Conservation (phyloP, 2,797 vertebrate species). For the Syngnathus acus region DNA sequence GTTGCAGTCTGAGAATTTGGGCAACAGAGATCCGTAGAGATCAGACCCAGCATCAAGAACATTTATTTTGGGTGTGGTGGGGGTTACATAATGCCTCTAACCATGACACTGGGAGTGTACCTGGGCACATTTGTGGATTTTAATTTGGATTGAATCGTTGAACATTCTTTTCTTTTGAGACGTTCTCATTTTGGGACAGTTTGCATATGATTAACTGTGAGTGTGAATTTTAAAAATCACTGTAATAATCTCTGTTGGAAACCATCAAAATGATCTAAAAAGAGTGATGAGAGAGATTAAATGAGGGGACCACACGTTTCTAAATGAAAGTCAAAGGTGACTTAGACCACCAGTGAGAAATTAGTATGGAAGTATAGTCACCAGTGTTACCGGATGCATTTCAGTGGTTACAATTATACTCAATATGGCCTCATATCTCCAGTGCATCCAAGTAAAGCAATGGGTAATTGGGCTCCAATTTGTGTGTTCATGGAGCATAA, state of each 20-base stretch:
- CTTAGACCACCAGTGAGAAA: constrained; percentile 47
- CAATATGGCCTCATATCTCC: constrained; percentile 62
- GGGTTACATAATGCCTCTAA: constrained; percentile 72
- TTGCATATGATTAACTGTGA: background rate
- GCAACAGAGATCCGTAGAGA: constrained; percentile 55
- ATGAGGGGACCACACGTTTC: constrained; percentile 23
- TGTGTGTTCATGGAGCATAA: constrained; percentile 62
- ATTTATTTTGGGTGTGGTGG: constrained; percentile 25
- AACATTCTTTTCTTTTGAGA: background rate
- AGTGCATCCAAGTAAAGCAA: constrained; percentile 63
- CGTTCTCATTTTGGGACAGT: background rate
- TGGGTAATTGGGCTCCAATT: constrained; percentile 68
- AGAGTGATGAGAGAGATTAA: background rate
- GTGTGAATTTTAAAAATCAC: too few relatives aligned
- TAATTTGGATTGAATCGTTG: background rate
- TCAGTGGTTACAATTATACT: constrained; percentile 63
- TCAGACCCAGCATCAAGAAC: constrained; percentile 49
- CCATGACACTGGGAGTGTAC: constrained; percentile 18
- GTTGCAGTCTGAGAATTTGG: constrained; percentile 32
- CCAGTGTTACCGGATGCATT: constrained; percentile 55
- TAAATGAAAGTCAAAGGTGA: constrained; percentile 49
- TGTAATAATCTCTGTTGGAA: background rate
- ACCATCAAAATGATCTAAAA: background rate
- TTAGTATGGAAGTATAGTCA: constrained; percentile 51
- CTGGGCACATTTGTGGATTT: background rate